Evolutionary conservation across 2,888 invertebrate genomes (phyloP).

Genomic region (Lasioglossum marginatum): DNA sequence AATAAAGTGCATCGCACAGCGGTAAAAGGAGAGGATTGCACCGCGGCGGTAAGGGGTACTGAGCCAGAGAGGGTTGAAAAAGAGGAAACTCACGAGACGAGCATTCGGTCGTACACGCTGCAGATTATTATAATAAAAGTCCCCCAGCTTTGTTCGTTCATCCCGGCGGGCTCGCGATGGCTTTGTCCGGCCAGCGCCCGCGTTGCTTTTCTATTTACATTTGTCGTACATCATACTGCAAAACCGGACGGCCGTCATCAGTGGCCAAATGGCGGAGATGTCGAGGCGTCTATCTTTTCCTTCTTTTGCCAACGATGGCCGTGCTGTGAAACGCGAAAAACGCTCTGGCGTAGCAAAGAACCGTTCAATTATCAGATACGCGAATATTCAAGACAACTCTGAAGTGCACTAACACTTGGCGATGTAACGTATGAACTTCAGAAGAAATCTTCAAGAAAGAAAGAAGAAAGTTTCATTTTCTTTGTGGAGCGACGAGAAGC

Average conservation of each 20-base stretch:
- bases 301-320: conserved; percentile 11
- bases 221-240: conserved; percentile 64
- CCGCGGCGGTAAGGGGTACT: conserved; percentile 54
- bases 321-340: conserved; percentile 18
- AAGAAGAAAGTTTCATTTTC: not conserved
- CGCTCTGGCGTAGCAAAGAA: not conserved
- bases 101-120: conserved; percentile 65
- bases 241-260: conserved; percentile 59
- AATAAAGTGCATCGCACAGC: conserved; percentile 72
- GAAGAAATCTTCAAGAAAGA: not conserved
- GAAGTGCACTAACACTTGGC: not conserved
- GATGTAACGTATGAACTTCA: not conserved
- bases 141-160: conserved; percentile 68
- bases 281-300: conserved; percentile 36
- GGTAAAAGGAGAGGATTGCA: conserved; percentile 61
- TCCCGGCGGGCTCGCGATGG: conserved; percentile 54
- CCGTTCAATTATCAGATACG: not conserved
- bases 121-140: conserved; percentile 80
- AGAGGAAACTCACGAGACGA: conserved; percentile 45
- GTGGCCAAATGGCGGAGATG: conserved; percentile 66
- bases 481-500: not conserved
- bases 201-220: conserved; percentile 73
- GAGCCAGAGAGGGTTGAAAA: conserved; percentile 49
- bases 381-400: not conserved
- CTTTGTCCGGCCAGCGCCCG: conserved; percentile 67